Evolutionary conservation across 2,113 vertebrate species (phyloP).

Genomic region (Onychorhynchus coronatus): DNA sequence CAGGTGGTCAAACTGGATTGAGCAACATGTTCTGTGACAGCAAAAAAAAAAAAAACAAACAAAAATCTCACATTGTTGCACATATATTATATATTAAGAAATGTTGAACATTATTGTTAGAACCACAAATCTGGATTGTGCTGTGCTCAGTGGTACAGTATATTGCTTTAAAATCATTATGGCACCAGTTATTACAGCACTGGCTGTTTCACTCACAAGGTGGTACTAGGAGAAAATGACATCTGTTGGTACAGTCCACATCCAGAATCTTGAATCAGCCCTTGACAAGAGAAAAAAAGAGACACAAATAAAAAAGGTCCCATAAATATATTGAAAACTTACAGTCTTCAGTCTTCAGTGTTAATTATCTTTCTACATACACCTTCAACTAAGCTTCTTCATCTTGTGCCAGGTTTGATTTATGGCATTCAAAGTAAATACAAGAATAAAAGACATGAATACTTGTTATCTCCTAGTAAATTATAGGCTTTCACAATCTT

Average conservation of each 20-base stretch:
- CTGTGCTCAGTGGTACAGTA: too few species aligned
- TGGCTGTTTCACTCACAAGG: too few species aligned
- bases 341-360: not conserved
- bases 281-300: not conserved
- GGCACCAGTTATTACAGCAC: too few species aligned
- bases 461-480: slow-evolving; percentile 18
- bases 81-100: not conserved
- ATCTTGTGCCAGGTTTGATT: not conserved
- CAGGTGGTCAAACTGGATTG: not conserved
- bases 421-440: not conserved
- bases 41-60: not conserved
- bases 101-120: not conserved
- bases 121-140: not conserved
- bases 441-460: not conserved
- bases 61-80: not conserved
- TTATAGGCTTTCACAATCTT: slow-evolving; percentile 12
- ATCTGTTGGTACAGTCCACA: too few species aligned
- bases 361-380: not conserved
- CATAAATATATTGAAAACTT: not conserved
- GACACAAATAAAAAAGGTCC: not conserved
- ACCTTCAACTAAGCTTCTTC: not conserved
- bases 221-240: too few species aligned
- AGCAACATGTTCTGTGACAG: not conserved
- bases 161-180: too few species aligned
- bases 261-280: not conserved